Evolutionary conservation across 2,113 vertebrate species (phyloP).

Genomic region (Nycticebus coucang): DNA sequence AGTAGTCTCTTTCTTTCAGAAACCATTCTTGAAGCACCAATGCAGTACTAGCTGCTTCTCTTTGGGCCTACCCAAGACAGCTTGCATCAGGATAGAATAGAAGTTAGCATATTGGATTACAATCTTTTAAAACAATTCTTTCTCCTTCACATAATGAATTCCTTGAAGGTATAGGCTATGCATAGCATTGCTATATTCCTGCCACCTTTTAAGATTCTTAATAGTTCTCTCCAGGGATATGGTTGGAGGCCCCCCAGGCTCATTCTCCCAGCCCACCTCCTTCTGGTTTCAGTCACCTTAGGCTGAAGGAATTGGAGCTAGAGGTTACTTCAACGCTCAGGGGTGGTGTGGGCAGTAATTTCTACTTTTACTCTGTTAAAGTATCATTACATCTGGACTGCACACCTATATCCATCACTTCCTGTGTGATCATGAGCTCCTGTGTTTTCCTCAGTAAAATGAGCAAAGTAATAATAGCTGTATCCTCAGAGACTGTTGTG

Average conservation of each 20-base stretch:
- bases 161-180: background rate
- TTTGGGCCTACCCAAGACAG: background rate
- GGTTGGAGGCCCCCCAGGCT: background rate
- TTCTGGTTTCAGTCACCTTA: background rate
- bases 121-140: background rate
- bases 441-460: constrained; percentile 44
- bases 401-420: background rate
- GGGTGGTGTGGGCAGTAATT: background rate
- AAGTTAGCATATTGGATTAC: background rate
- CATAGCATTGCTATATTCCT: background rate
- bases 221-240: background rate
- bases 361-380: background rate
- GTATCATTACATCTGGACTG: background rate
- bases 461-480: background rate
- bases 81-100: background rate
- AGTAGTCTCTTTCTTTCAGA: constrained; percentile 21
- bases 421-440: background rate
- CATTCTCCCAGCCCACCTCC: background rate
- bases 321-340: background rate
- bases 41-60: background rate
- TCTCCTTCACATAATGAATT: background rate
- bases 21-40: background rate
- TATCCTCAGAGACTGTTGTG: background rate
- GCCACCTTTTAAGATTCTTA: background rate
- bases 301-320: background rate